phyloP scores from a whole-genome alignment of 2,113 vertebrate genomes.

The Illadopsis cleaveri region DNA sequence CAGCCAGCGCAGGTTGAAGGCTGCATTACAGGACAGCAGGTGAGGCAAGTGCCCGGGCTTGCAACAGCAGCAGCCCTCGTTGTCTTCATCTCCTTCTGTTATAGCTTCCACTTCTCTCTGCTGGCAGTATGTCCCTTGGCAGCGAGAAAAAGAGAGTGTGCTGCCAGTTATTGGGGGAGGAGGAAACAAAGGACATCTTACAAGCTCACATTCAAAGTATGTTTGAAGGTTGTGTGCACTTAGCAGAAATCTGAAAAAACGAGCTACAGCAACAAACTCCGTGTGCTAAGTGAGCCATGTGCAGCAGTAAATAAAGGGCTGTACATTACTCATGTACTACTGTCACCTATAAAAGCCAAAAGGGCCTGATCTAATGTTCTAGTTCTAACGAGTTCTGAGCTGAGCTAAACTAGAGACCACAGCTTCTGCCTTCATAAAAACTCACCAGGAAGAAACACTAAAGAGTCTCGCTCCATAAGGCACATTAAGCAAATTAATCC shows the following conservation, averaged over 20 bases:
- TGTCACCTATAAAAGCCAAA: not conserved
- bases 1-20: constrained; percentile 96
- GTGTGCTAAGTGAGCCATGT: not conserved
- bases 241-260: not conserved
- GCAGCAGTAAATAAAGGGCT: not conserved
- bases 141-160: constrained; percentile 34
- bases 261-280: not conserved
- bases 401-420: not conserved
- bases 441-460: not conserved
- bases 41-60: constrained; percentile 91
- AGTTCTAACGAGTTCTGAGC: not conserved
- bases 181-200: constrained; percentile 2
- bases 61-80: constrained; percentile 94
- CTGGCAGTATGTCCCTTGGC: constrained; percentile 95
- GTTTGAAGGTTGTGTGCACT: not conserved
- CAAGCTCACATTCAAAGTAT: not conserved
- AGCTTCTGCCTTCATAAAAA: not conserved
- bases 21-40: constrained; percentile 92
- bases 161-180: constrained; percentile 3
- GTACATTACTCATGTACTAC: not conserved
- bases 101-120: constrained; percentile 98
- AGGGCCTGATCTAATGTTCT: not conserved
- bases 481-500: not conserved
- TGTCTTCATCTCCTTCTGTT: constrained; percentile 93
- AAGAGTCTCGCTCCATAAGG: not conserved